Evolutionary conservation across 1,140 invertebrate genomes (phyloP).

Genomic region (Neotoxoptera formosana): DNA sequence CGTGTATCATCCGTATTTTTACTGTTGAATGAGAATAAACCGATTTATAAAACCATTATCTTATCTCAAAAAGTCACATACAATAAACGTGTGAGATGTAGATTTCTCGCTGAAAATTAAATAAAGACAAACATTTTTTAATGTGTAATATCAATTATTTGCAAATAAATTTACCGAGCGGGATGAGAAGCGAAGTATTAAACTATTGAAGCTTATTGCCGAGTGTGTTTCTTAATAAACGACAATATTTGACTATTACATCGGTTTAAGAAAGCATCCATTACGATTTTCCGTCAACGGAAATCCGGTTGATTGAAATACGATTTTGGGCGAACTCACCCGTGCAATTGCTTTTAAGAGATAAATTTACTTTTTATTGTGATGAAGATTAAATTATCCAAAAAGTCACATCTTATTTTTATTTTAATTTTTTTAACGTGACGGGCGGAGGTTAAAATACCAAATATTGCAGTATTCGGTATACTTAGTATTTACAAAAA

Average conservation of each 20-base stretch:
- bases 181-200: neutral
- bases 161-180: neutral
- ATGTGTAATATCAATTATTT: neutral
- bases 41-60: neutral
- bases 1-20: neutral
- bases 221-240: slow-evolving; percentile 4
- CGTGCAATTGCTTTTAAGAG: neutral
- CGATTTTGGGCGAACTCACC: neutral
- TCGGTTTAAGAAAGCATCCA: slow-evolving; percentile 12
- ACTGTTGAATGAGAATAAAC: neutral
- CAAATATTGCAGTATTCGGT: too few relatives aligned
- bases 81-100: neutral
- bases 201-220: neutral
- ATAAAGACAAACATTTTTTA: neutral
- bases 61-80: neutral
- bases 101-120: neutral
- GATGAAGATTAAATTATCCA: neutral
- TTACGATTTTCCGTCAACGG: slow-evolving; percentile 20
- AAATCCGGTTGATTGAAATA: slow-evolving; percentile 26
- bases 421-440: too few relatives aligned
- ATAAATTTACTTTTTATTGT: slow-evolving; percentile 1
- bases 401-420: neutral
- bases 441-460: too few relatives aligned
- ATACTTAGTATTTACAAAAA: too few relatives aligned
- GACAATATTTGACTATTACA: slow-evolving; percentile 12